A percentile compares a stretch with the other conserved stretches of the same genome.
These are phyloP conservation scores for Metopolophium dirhodum DNA, from an alignment of 1,140 invertebrate genomes.

Conservation along the genomic window DNA sequence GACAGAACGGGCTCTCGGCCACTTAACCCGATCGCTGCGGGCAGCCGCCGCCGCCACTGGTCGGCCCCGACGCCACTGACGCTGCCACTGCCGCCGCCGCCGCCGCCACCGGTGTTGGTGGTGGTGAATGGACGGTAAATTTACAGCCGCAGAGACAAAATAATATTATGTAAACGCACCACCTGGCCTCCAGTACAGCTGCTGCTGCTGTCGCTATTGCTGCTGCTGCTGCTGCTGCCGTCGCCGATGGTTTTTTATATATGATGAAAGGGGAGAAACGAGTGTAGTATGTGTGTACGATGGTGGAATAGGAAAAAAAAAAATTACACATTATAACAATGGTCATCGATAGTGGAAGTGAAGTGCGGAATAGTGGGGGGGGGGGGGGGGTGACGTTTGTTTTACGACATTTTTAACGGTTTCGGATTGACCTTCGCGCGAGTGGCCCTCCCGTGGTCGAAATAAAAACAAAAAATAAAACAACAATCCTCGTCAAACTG, in stretches of 20 bases:
- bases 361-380: not conserved
- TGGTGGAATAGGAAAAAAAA: not conserved
- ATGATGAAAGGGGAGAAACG: not conserved
- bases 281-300: no score
- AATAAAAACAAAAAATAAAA: not conserved
- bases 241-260: not conserved
- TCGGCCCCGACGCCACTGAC: not conserved
- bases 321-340: constrained; percentile 28
- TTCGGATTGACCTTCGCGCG: constrained; percentile 16
- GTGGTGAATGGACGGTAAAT: constrained; percentile 38
- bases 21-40: constrained; percentile 50
- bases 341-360: not conserved
- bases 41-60: not conserved
- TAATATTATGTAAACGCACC: constrained; percentile 54
- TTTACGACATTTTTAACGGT: constrained; percentile 48
- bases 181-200: constrained; percentile 43
- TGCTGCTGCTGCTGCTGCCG: no score
- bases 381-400: not conserved
- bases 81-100: not conserved
- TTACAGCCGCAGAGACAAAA: constrained; percentile 51
- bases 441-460: not conserved
- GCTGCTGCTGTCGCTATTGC: not conserved
- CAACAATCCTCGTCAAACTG: not conserved
- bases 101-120: no score
- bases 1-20: constrained; percentile 7